Evolutionary conservation across 2,797 vertebrate genomes (phyloP).

Genomic region (Ctenopoma multispine): DNA sequence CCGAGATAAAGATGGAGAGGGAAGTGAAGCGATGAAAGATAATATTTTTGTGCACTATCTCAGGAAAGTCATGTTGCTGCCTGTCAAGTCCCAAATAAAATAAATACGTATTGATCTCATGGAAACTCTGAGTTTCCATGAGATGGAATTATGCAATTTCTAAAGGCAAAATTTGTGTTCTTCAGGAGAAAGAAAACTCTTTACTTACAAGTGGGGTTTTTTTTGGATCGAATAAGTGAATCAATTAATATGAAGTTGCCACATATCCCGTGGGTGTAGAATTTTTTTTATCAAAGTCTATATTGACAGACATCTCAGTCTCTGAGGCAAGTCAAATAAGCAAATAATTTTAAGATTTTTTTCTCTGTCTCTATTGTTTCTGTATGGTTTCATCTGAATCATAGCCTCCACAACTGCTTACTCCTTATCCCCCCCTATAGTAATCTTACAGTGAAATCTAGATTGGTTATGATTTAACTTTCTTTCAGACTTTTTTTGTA

Average conservation of each 20-base stretch:
- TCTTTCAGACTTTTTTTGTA: not conserved
- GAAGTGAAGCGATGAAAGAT: not conserved
- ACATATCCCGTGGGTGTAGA: conserved; percentile 26
- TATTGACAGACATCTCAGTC: conserved; percentile 54
- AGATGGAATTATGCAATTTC: conserved; percentile 42
- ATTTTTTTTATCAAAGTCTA: conserved; percentile 69
- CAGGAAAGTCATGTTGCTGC: conserved; percentile 2
- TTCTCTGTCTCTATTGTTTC: conserved; percentile 35
- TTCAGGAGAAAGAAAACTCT: conserved; percentile 12
- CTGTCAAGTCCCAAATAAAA: not conserved
- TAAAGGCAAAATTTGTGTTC: conserved; percentile 17
- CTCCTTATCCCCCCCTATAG: conserved; percentile 4
- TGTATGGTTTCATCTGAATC: conserved; percentile 24
- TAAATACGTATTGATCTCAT: conserved; percentile 28
- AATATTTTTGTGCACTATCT: not conserved
- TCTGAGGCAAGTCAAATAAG: conserved; percentile 79
- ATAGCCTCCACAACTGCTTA: not conserved
- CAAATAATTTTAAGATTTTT: conserved; percentile 44
- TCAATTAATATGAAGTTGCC: conserved; percentile 19
- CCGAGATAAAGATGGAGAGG: not conserved
- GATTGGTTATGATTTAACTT: not conserved
- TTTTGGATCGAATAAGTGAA: conserved; percentile 3
- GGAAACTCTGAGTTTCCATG: conserved; percentile 33
- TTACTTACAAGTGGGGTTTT: not conserved
- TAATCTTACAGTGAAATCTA: conserved; percentile 7